Base-by-base conservation (phyloP, 2,113 vertebrate genomes). In the Pungitius pungitius region DNA sequence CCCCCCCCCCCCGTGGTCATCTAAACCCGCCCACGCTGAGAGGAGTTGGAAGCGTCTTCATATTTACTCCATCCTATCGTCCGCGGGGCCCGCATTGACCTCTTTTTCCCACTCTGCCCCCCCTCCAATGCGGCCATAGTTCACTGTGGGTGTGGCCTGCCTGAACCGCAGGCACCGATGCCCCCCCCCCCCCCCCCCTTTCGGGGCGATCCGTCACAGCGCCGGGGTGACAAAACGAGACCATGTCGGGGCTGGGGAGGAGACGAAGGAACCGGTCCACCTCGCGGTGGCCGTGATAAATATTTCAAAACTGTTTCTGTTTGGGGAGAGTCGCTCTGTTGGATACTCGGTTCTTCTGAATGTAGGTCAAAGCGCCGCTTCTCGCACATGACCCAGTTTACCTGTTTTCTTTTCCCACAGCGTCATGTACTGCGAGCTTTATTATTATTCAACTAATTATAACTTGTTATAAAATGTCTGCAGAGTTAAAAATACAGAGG, bases 31-130 rank as follows among this genome's bases (percentile, higher is more conserved):
- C 85, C 80, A 67, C 71, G 63, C 79, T 59, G 75, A n/a, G n/a
- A 73, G 84, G 72, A 79, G 76, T 47, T 76, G 75, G 76, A 75
- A 78, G 82, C 80, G 54, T 84, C 75, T 86, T 88, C 89, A 82
- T 89, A 89, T 91, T 90, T 90, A 88, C 77, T 76, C 67, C 52
- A 70, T 82, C 85, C 87, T 92, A 90, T 92, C 67, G 92, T 90
- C 85, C 54, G 68, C 51, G 18, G 52, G 66, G 70, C 75, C 69
- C n/a, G n/a, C n/a, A n/a, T n/a, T n/a, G n/a, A n/a, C n/a, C n/a
- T n/a, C n/a, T n/a, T n/a, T n/a, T n/a, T 91, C 80, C 78, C 42
- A 76, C 82, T 82, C 85, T 81, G 84, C 83, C 74, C 82, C 77
- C 30, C 30, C 30, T 5, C 30, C 40, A 11, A 13, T 74, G 73